Base-by-base conservation (phyloP, 2,888 invertebrate species). In the Magallana nippona region DNA sequence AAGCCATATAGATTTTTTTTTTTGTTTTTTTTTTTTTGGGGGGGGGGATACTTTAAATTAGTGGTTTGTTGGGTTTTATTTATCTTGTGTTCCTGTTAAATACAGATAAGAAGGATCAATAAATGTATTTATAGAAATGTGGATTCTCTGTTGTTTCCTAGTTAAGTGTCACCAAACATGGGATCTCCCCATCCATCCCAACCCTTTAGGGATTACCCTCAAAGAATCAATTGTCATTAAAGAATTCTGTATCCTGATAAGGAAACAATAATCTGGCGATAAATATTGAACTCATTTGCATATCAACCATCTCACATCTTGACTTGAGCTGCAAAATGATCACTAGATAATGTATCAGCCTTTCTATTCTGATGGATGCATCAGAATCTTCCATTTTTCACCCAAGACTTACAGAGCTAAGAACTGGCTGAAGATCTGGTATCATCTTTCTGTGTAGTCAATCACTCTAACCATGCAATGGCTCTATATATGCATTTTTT, bases 111-210 rank as follows among this genome's bases (percentile, higher is more conserved):
- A 22, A 5, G 71, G 15, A 71, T 71, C 71, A 27, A 71, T 71
- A 71, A 22, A 27, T 11, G 32, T 32, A 71, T 22, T 44, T 44
- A 44, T 44, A 44, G 44, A 8, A 44, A 44, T 8, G 5, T 44
- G 44, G 44, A 5, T 44, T 44, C 44, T 44, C 44, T 44, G 44
- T 44, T 8, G 44, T 44, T 44, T 44, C 8, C 44, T 27, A 71
- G 71, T 71, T 5, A 71, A 27, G 71, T 71, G 71, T 71, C 71
- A 71, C 71, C 71, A 71, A 27, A 32, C 71, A 71, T 71, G 71
- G 71, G 27, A 71, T 19, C 22, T 71, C 27, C 71, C 32, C 71
- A 22, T 71, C 27, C 71, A 71, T 71, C 71, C 15, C 1, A 13
- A 71, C 22, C 32, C 71, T 27, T 15, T 22, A 1, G 71, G 71